Percentiles rank a stretch among this genome's conserved stretches.
These are phyloP conservation scores for Rhopalosiphum padi DNA, from an alignment of 1,140 invertebrate species.

Conservation along the genomic window DNA sequence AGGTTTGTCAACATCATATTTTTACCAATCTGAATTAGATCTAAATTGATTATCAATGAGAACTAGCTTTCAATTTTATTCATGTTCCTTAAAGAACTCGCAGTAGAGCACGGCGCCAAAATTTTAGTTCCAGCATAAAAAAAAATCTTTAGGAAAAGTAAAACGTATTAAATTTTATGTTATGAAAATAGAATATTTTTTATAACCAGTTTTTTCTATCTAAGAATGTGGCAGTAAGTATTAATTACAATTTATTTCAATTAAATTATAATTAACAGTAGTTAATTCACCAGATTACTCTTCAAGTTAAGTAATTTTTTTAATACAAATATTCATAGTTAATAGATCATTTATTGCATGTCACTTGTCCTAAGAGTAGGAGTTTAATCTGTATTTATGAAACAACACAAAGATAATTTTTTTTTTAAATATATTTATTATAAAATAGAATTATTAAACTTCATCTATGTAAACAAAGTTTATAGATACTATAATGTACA, in stretches of 20 bases:
- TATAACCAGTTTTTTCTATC: background rate
- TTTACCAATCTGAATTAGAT: no score
- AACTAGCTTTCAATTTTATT: no score
- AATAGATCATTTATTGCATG: background rate
- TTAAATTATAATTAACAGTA: background rate
- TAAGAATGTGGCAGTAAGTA: background rate
- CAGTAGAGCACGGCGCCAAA: background rate
- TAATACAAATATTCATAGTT: background rate
- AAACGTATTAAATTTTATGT: background rate
- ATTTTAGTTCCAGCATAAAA: background rate
- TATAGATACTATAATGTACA: conserved; percentile 37
- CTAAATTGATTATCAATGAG: no score
- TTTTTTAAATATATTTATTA: conserved; percentile 46
- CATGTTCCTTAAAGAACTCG: no score
- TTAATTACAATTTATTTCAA: background rate
- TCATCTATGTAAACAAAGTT: conserved; percentile 45
- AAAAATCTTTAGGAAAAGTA: background rate
- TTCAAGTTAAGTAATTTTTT: background rate
- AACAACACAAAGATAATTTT: background rate
- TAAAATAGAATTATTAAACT: conserved; percentile 37
- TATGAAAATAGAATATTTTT: no score
- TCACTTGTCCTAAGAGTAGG: background rate
- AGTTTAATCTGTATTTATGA: background rate
- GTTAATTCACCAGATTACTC: background rate
- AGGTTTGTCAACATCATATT: no score